A percentile compares a stretch with the other conserved stretches of the same genome.
These are phyloP conservation scores for Drosophila suzukii DNA, from an alignment of 1,140 invertebrate species.

Conservation along the genomic window DNA sequence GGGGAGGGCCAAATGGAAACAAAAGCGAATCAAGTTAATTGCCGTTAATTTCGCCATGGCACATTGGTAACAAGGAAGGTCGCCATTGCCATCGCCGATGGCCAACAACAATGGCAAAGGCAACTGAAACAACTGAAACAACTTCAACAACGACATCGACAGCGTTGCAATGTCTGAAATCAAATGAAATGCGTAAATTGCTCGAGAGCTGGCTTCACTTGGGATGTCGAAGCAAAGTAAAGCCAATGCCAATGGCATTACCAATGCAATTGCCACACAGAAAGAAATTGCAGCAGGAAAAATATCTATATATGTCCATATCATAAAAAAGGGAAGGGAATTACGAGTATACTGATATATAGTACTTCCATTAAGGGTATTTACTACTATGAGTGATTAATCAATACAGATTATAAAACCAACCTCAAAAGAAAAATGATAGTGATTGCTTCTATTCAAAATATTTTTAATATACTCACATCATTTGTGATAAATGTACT, in stretches of 20 bases:
- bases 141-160: constrained; percentile 9
- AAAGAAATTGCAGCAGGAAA: not conserved
- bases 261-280: constrained; percentile 40
- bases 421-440: not conserved
- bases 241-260: constrained; percentile 43
- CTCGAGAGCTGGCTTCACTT: constrained; percentile 28
- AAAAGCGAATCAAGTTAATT: constrained; percentile 80
- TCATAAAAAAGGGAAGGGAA: too few relatives aligned
- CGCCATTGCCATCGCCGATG: constrained; percentile 40
- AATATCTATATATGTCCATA: too few relatives aligned
- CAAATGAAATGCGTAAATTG: constrained; percentile 79
- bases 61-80: constrained; percentile 76
- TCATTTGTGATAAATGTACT: not conserved
- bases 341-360: too few relatives aligned
- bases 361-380: not conserved
- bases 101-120: constrained; percentile 33
- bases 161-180: constrained; percentile 51
- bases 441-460: not conserved
- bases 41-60: constrained; percentile 76
- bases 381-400: not conserved
- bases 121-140: not conserved
- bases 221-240: constrained; percentile 29
- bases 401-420: not conserved
- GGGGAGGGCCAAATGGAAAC: constrained; percentile 42
- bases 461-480: not conserved